Base-by-base conservation (phyloP, 2,113 vertebrate genomes). In the Myrmophylax atrothorax region DNA sequence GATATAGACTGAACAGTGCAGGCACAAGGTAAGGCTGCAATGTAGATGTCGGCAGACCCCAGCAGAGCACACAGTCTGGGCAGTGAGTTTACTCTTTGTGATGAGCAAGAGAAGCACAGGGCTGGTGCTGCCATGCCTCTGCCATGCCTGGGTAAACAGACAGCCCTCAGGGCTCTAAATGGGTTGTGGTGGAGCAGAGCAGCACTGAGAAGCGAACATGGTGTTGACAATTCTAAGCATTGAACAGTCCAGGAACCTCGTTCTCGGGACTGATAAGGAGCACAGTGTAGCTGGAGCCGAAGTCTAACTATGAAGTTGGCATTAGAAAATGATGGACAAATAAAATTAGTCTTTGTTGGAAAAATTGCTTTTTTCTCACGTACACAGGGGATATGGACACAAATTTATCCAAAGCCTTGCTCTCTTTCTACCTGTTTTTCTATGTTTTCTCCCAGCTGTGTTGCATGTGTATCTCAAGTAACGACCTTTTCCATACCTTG, bases 281-380 rank as follows among this genome's bases (percentile, higher is more conserved):
- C 38, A 12, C 6, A 4, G 33, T 6, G 20, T 38, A 25, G 7
- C 15, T 58, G 37, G 44, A 75, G 7, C 28, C 8, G 7, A 69
- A 12, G 5, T 10, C 5, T 18, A 25, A 12, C 28, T 46, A 1
- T 12, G 2, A 46, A 63, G 19, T 9, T 38, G 26, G 3, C 6
- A 7, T 53, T 58, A 53, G 26, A 23, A 56, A 73, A 56, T 10
- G 35, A 7, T 8, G 10, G 31, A 14, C 24, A 35, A 67, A 77
- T 62, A 10, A 35, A 52, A 0, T 6, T n/a, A 31, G 14, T 25
- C 20, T 50, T 59, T 26, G 3, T 20, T 28, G 15, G 35, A 29
- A 20, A 74, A 42, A 35, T 8, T 77, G 11, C 20, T 24, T 25
- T 9, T 69, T 59, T 75, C n/a, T 74, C 7, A 3, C 0, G 1